Evolutionary conservation across 2,113 vertebrate genomes (phyloP), one percentile per base, ranked within the genome.

Genomic region (Atractosteus spatula): DNA sequence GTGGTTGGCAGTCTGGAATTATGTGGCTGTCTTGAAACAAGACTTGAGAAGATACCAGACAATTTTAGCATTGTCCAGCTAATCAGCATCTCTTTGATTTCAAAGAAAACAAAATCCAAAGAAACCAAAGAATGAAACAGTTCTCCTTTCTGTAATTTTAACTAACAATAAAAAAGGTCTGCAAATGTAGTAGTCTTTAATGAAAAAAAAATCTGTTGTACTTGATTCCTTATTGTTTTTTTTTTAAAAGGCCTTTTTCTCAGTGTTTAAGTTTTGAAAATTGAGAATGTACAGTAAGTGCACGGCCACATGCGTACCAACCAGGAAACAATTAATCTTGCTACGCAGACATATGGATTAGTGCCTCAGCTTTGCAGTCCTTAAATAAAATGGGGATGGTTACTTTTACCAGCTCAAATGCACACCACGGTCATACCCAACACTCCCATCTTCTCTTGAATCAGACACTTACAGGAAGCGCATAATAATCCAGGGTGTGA

Each of bases 241-340:
- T 13, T 29, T 42, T 65, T 29, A 42, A 12, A 65, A 17, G 76
- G 71, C 0, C 4, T 70, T 0, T 14, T 67, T 62, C 74, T 47
- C 42, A 4, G 42, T 12, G 80, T 77, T 72, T 84, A 75, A 79
- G 59, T 17, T 14, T 66, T 16, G 14, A 8, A 45, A 66, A 66
- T 16, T 41, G 14, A 66, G 41, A 44, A 47, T n/a, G 45, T 42
- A 45, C 29, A 29, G 29, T 29, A 29, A 29, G 29, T 29, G 29
- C 29, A 14, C 44, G 13, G 43, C 11, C 64, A 43, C 41, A 41
- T 63, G 16, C 29, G 41, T 41, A 65, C 42, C 41, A 42, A 29
- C 8, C 11, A 65, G 13, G 12, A 43, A 3, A 42, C 11, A 13
- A 16, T 4, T 7, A 65, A 42, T 13, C 44, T 61, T 42, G 62